Base-by-base conservation (phyloP, 2,113 vertebrate species). In the Sitta europaea region DNA sequence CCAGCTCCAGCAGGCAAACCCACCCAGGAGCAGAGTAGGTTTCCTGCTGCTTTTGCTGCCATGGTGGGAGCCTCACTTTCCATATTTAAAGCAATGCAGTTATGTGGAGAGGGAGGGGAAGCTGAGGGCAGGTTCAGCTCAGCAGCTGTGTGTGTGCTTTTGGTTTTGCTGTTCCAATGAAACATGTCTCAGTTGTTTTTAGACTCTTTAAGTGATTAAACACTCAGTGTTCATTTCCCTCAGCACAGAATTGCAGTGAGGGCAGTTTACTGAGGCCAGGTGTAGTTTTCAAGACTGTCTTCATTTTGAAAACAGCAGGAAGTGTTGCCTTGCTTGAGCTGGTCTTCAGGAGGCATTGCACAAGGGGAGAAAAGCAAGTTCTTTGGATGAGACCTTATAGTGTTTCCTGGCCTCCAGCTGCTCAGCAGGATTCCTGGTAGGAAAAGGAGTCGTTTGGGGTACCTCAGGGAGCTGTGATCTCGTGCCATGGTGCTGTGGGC, bases 11-110 rank as follows among this genome's bases (percentile, higher is more conserved):
- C 12, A 23, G 62, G 65, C 29, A 84, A 42, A 89, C 42, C 38
- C 4, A 2, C 16, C 29, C 2, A 2, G 43, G 65, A 40, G 13
- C 24, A 2, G 9, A n/a, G 50, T 0, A 18, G 40, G 17, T 82
- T 87, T 84, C 79, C 61, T 57, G 27, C 31, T 17, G 27, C 54
- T 45, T 14, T 76, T 45, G 36, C 53, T 74, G 43, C 24, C 14
- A 2, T 11, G 21, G 38, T 13, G 33, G 23, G 51, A 87, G 53
- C 48, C 48, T 82, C 2, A 0, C 70, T 29, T 88, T 47, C 16
- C 2, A 0, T 67, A 2, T 76, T 72, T 53, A 50, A 89, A 84
- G 76, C 33, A 35, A 7, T 70, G 12, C 45, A 62, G n/a, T 63
- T 68, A 65, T 19, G 0, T 12, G 43, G 28, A 27, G 42, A 66